Evolutionary conservation across 2,797 vertebrate species (phyloP), one percentile per base, ranked within the genome.

Genomic region (Myotis findleyi): DNA sequence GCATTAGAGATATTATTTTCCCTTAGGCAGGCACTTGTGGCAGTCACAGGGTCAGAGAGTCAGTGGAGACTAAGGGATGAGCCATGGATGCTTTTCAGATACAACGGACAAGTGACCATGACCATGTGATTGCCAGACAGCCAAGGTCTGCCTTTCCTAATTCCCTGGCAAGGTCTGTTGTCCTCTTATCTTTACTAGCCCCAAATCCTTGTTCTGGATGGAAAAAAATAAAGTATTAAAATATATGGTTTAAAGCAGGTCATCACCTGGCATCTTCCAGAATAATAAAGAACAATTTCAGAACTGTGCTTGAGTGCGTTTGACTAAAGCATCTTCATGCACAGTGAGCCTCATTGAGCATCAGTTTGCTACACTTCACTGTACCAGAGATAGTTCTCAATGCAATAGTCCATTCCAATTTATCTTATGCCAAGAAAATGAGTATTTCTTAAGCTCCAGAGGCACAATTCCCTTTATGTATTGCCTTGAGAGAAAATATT

Each of bases 371-470:
- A 13, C 82, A 92, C 41, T 47, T 89, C 57, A 93, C n/a, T 55
- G 30, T 79, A 27, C n/a, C 76, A 41, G 73, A 93, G 44, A 38
- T 18, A 47, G 51, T 85, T 93, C 82, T 68, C 20, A 69, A 3
- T 38, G 21, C 30, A 90, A 41, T 41, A 71, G 6, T 96, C 49
- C 82, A 6, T 73, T 89, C 83, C 93, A 95, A 55, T 87, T 95
- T n/a, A 2, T 94, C 93, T 84, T 92, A 72, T 91, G 64, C 77
- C 84, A 76, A 87, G 62, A 91, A 97, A 83, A 95, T 86, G 33
- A 94, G 82, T 89, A 59, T 84, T 95, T 72, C 82, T 73, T 77
- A 75, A 96, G 71, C 11, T 71, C 89, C 41, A 87, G 71, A 89
- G 68, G 75, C 16, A 49, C n/a, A 1, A 27, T 95, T 97, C 91